These are phyloP conservation scores for Microplitis deprimator DNA, from an alignment of 2,888 invertebrate species.

Conservation along the genomic window DNA sequence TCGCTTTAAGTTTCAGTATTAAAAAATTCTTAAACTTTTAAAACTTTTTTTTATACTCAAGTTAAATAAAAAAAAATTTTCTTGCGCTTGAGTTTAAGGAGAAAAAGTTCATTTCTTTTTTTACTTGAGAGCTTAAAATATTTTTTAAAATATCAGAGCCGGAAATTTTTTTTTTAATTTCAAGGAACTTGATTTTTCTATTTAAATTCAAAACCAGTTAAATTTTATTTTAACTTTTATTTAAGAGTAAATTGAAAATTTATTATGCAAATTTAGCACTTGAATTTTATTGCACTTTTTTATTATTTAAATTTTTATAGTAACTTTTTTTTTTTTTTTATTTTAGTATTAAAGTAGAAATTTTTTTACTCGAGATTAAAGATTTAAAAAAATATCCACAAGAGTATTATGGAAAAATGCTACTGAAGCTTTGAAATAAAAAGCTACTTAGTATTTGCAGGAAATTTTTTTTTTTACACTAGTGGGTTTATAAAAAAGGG, in stretches of 20 bases:
- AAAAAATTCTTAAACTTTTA: conserved; percentile 7
- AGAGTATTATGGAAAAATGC: too few relatives aligned
- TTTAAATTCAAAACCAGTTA: not conserved
- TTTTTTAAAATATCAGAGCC: not conserved
- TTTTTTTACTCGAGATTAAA: too few relatives aligned
- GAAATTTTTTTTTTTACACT: not conserved
- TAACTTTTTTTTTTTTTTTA: too few relatives aligned
- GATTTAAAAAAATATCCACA: too few relatives aligned
- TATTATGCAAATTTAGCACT: not conserved
- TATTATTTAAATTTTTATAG: not conserved
- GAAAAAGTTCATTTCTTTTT: not conserved
- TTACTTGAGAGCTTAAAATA: not conserved
- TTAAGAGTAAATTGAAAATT: not conserved
- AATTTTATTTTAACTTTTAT: not conserved
- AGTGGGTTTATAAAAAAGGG: not conserved
- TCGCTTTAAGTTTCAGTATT: not conserved
- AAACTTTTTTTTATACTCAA: not conserved
- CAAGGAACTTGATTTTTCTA: not conserved
- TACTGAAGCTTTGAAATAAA: not conserved
- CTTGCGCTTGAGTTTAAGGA: not conserved
- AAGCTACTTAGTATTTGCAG: not conserved
- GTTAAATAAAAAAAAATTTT: not conserved
- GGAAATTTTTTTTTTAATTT: not conserved
- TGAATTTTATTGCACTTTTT: not conserved
- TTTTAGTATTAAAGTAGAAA: too few relatives aligned